Evolutionary conservation across 2,888 invertebrate species (phyloP), one percentile per base, ranked within the genome.

Genomic region (Caenorhabditis sp.): DNA sequence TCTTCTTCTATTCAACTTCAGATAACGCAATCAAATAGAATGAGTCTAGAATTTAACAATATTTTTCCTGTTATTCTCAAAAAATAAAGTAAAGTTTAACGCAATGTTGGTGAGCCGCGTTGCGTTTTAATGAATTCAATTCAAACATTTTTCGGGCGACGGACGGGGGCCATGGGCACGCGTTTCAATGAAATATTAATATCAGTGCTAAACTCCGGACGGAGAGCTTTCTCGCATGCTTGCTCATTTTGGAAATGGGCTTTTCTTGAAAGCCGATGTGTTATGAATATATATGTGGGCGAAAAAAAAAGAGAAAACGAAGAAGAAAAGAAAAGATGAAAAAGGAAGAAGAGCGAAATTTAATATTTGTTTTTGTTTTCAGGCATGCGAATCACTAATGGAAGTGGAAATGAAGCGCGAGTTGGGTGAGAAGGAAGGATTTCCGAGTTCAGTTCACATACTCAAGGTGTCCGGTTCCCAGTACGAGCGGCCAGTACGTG

Each of bases 131-230:
- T 35, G 22, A 9, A 58, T 35, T 35, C 35, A 58, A 58, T 58
- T 58, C 37, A 35, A 35, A 35, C 37, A 37, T 58, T 58, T 58
- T 58, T 15, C 55, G 32, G 11, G 8, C 24, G 28, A 32, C 32
- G n/a, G n/a, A n/a, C 32, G 2, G 26, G 28, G 55, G 6, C n/a
- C n/a, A n/a, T n/a, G 55, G 13, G 55, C 32, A 15, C 32, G 56
- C 56, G 32, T 74, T 60, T 60, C 13, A 50, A 76, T 76, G 67
- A 76, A 76, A 67, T 76, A 76, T 76, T 76, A 76, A 76, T 76
- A 67, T 76, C 61, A 60, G 35, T 18, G 64, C 74, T 67, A 60
- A 61, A 74, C 58, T 47, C 15, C 26, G 24, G 50, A 22, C 58
- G 50, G 68, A 22, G 40, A 60, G 47, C 56, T 56, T 35, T 32